Evolutionary conservation across 2,888 invertebrate genomes (phyloP).

Genomic region (Troides helena): DNA sequence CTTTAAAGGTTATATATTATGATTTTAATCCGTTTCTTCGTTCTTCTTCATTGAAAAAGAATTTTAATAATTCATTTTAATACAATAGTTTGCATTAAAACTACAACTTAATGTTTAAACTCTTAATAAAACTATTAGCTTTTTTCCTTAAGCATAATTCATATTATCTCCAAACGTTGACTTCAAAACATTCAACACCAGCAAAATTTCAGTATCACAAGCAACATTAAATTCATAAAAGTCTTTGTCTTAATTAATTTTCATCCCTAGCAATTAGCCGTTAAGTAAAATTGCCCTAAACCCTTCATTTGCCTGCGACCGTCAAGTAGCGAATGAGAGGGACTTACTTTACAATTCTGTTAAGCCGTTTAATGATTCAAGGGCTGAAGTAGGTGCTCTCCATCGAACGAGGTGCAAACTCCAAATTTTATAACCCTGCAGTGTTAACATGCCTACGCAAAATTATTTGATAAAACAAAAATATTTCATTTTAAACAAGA

Average conservation of each 20-base stretch:
- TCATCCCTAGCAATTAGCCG: slow-evolving; percentile 20
- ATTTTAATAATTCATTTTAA: too few relatives aligned
- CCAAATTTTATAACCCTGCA: not conserved
- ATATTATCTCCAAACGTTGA: not conserved
- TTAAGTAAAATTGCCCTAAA: slow-evolving; percentile 27
- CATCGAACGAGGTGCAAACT: slow-evolving; percentile 21
- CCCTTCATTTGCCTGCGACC: slow-evolving; percentile 26
- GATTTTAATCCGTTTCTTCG: too few relatives aligned
- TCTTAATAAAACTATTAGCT: not conserved
- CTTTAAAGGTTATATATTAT: too few relatives aligned
- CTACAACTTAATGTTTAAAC: too few relatives aligned
- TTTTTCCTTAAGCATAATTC: not conserved
- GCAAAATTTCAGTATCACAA: slow-evolving; percentile 1
- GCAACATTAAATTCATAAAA: slow-evolving; percentile 11
- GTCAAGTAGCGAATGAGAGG: slow-evolving; percentile 26
- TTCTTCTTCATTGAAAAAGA: too few relatives aligned
- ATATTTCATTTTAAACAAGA: not conserved
- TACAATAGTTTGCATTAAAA: too few relatives aligned
- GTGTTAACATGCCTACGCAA: not conserved
- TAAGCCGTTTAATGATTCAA: slow-evolving; percentile 24
- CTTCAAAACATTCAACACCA: slow-evolving; percentile 1
- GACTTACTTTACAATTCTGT: slow-evolving; percentile 27
- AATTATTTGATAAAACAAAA: not conserved
- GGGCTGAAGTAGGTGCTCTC: slow-evolving; percentile 19
- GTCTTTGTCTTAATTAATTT: slow-evolving; percentile 18